Percentiles rank a stretch among this genome's conserved stretches.
These are phyloP conservation scores for Maccullochella peelii DNA, from an alignment of 2,113 vertebrate species.

Conservation along the genomic window DNA sequence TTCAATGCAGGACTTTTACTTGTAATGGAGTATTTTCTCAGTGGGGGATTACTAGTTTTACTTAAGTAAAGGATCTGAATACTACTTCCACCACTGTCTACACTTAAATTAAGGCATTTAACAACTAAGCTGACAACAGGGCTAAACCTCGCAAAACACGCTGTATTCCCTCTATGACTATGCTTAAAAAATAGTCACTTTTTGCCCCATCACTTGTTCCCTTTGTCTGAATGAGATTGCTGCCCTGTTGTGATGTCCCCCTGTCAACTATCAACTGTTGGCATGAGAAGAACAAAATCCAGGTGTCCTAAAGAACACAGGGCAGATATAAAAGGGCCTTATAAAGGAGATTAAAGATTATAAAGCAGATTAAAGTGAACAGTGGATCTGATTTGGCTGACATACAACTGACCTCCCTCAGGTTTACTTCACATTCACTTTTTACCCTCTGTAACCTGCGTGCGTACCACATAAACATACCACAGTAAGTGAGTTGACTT, in stretches of 20 bases:
- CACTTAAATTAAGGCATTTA: background rate
- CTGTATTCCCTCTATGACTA: background rate
- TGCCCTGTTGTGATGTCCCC: background rate
- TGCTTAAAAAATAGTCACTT: background rate
- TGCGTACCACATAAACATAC: background rate
- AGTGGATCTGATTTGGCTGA: constrained; percentile 43
- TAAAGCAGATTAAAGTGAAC: constrained; percentile 50
- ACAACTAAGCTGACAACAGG: background rate
- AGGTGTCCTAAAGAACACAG: constrained; percentile 14
- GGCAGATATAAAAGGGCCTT: constrained; percentile 21
- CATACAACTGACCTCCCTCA: constrained; percentile 29
- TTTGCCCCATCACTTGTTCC: background rate
- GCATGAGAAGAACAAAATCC: constrained; percentile 34
- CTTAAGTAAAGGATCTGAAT: background rate
- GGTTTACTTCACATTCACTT: constrained; percentile 13
- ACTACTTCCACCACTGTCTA: background rate
- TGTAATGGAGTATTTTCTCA: background rate
- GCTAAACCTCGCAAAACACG: background rate
- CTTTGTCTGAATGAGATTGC: background rate
- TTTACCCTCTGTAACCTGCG: background rate
- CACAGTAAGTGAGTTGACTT: background rate
- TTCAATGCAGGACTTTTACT: background rate
- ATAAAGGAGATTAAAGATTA: constrained; percentile 59
- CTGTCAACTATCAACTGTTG: constrained; percentile 12
- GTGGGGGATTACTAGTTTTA: background rate